Percentiles rank a stretch among this genome's conserved stretches.
Conservation (phyloP, 2,797 vertebrate species). For the Alcedo atthis region DNA sequence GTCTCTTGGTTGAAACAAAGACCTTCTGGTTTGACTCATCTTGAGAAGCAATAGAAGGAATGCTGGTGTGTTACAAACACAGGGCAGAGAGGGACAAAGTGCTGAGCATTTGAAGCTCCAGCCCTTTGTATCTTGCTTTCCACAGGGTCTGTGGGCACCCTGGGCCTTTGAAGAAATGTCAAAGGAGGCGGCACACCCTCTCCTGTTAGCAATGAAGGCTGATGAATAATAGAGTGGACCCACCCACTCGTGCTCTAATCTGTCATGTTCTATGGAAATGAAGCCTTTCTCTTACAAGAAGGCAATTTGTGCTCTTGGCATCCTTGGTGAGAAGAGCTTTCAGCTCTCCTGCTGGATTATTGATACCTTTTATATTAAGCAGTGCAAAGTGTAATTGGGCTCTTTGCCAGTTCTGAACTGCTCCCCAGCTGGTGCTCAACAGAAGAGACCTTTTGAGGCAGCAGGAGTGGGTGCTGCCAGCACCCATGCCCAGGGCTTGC, state of each 20-base stretch:
- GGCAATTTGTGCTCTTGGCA: conserved; percentile 62
- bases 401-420: neutral
- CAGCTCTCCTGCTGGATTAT: conserved; percentile 29
- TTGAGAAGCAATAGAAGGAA: neutral
- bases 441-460: neutral
- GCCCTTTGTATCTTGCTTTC: neutral
- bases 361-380: conserved; percentile 49
- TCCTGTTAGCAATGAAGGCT: conserved; percentile 18
- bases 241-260: conserved; percentile 61
- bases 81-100: accelerated
- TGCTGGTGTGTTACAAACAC: neutral
- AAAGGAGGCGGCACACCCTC: conserved; percentile 26
- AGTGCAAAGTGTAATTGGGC: neutral
- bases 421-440: accelerated
- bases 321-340: neutral
- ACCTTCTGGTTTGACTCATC: neutral
- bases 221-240: conserved; percentile 72
- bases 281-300: conserved; percentile 61
- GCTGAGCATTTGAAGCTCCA: neutral
- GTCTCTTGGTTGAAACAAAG: neutral
- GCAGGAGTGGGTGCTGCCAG: neutral
- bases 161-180: conserved; percentile 49
- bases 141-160: conserved; percentile 12
- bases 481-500: neutral
- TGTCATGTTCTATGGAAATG: conserved; percentile 66